Evolutionary conservation across 2,797 vertebrate species (phyloP).

Genomic region (Parambassis ranga): DNA sequence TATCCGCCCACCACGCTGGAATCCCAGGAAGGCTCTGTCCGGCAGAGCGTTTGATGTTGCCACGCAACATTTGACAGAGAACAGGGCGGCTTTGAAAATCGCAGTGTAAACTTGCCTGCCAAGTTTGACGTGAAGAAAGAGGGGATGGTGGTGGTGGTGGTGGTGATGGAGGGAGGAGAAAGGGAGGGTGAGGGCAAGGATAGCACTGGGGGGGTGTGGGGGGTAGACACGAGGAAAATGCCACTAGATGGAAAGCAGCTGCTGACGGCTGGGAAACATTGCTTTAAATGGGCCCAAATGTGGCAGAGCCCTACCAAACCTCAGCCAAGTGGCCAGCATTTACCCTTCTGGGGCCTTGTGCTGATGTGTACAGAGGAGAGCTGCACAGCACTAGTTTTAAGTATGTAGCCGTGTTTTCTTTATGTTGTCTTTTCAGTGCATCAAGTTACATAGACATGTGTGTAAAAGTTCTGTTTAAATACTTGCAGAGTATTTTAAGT

Average conservation of each 20-base stretch:
- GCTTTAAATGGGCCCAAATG: slow-evolving; percentile 78
- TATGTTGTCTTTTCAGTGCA: no score
- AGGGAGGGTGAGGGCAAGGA: background rate
- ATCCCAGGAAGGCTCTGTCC: slow-evolving; percentile 79
- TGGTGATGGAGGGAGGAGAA: background rate
- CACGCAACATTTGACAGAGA: slow-evolving; percentile 82
- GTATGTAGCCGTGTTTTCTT: no score
- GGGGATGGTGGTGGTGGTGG: slow-evolving; percentile 40
- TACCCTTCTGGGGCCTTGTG: slow-evolving; percentile 40
- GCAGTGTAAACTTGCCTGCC: slow-evolving; percentile 76
- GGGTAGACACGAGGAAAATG: slow-evolving; percentile 67
- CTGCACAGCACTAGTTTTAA: no score
- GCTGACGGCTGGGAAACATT: slow-evolving; percentile 71
- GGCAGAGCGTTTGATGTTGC: slow-evolving; percentile 79
- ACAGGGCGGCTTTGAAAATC: slow-evolving; percentile 79
- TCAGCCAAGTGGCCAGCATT: slow-evolving; percentile 59
- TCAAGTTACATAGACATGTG: no score
- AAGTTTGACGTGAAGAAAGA: slow-evolving; percentile 75
- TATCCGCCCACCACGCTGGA: slow-evolving; percentile 78
- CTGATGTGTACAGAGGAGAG: slow-evolving; percentile 39
- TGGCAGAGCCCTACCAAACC: slow-evolving; percentile 46
- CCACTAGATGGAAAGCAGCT: slow-evolving; percentile 81
- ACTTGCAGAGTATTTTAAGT: no score
- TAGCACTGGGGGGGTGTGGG: background rate
- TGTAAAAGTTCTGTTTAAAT: no score